phyloP scores from a whole-genome alignment of 2,888 invertebrate genomes.

The Heliconius charithonia region DNA sequence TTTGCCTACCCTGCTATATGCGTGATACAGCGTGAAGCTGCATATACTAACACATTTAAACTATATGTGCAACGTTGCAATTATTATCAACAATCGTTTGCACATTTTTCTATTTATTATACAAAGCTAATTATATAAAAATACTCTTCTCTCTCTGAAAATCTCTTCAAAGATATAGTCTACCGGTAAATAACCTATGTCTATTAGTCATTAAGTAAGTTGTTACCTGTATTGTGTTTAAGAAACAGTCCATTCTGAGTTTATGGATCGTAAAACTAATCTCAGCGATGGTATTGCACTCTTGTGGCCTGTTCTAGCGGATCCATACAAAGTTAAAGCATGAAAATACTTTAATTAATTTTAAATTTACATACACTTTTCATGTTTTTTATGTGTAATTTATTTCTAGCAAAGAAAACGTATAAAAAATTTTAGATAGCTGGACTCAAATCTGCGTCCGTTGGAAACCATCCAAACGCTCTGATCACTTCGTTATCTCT shows the following conservation, averaged over 20 bases:
- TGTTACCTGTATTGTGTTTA: conserved; percentile 29
- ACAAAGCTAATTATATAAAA: not conserved
- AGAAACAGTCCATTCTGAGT: conserved; percentile 37
- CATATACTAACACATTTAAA: no score
- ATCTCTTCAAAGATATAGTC: not conserved
- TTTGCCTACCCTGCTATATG: no score
- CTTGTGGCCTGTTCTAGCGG: conserved; percentile 57
- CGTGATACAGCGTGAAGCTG: no score
- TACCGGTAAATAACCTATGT: not conserved
- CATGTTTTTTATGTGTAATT: no score
- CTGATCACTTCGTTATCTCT: not conserved
- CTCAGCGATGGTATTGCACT: conserved; percentile 44
- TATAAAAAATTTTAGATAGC: not conserved
- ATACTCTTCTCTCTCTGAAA: no score
- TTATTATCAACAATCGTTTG: no score
- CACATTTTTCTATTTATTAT: not conserved
- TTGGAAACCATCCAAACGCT: not conserved
- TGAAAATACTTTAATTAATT: conserved; percentile 33
- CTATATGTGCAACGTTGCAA: no score
- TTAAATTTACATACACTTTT: not conserved
- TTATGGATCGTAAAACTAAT: conserved; percentile 47
- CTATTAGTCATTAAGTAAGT: not conserved
- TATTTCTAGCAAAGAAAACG: not conserved
- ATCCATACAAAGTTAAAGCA: conserved; percentile 52
- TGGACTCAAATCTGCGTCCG: not conserved